These are phyloP conservation scores for Pegoplata infirma DNA, from an alignment of 2,888 invertebrate genomes.

Conservation along the genomic window DNA sequence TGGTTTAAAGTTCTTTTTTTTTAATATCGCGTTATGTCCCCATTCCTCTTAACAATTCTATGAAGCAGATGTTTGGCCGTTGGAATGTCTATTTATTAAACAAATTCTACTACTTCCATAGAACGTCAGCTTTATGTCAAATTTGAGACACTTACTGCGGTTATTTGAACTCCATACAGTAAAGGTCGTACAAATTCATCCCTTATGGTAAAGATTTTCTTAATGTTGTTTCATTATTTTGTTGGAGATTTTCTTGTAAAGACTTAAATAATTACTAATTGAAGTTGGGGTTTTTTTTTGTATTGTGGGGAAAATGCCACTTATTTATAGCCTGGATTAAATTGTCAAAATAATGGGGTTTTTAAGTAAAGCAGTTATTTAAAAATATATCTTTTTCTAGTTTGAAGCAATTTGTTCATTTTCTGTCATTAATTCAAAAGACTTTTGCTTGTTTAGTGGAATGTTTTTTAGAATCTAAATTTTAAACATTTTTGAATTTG, in stretches of 20 bases:
- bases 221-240: slow-evolving; percentile 46
- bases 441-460: no score
- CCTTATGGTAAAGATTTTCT: slow-evolving; percentile 12
- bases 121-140: slow-evolving; percentile 49
- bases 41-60: slow-evolving; percentile 18
- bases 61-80: slow-evolving; percentile 50
- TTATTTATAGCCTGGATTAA: slow-evolving; percentile 66
- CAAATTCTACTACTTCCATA: slow-evolving; percentile 6
- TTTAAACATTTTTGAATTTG: no score
- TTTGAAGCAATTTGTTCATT: no score
- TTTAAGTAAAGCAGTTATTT: slow-evolving; percentile 58
- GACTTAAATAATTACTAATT: slow-evolving; percentile 72
- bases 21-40: slow-evolving; percentile 6
- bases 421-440: no score
- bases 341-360: slow-evolving; percentile 69
- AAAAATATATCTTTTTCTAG: no score
- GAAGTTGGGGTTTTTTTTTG: no score
- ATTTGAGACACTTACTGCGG: slow-evolving; percentile 55
- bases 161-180: slow-evolving; percentile 1
- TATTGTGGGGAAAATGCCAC: slow-evolving; percentile 61
- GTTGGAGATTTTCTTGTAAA: slow-evolving; percentile 54
- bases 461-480: no score
- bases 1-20: slow-evolving; percentile 10
- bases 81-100: slow-evolving; percentile 45
- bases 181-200: slow-evolving; percentile 7